These are phyloP conservation scores for Lobophora halterata DNA, from an alignment of 2,888 invertebrate species.

Conservation along the genomic window DNA sequence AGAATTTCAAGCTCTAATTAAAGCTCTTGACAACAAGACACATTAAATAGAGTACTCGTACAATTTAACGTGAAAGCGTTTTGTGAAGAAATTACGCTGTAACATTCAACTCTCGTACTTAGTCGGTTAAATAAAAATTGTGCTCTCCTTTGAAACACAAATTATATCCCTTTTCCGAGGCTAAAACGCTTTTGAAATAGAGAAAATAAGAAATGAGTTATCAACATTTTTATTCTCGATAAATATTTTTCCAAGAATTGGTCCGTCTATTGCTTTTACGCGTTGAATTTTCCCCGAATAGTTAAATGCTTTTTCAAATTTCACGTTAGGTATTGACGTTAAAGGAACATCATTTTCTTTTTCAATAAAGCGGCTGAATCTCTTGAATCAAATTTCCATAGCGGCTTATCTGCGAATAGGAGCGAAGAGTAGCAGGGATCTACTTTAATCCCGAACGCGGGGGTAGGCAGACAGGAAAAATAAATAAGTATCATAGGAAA, in stretches of 20 bases:
- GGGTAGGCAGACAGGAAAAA: conserved; percentile 19
- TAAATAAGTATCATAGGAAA: conserved; percentile 32
- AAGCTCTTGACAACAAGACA: conserved; percentile 26
- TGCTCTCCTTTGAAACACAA: conserved; percentile 33
- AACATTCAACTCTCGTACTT: conserved; percentile 22
- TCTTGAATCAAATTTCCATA: conserved; percentile 38
- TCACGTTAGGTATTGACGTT: conserved; percentile 29
- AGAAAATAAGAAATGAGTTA: conserved; percentile 33
- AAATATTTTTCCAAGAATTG: conserved; percentile 22
- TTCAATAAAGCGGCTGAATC: conserved; percentile 34
- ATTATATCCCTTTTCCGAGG: conserved; percentile 33
- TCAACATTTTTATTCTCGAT: conserved; percentile 30
- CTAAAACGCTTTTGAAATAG: conserved; percentile 31
- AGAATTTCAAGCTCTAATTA: conserved; percentile 22
- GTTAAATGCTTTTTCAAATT: conserved; percentile 28
- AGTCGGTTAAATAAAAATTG: conserved; percentile 28
- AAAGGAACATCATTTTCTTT: conserved; percentile 36
- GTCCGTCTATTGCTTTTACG: conserved; percentile 27
- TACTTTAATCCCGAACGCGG: conserved; percentile 22
- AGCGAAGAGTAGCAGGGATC: conserved; percentile 17
- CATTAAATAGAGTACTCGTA: conserved; percentile 27
- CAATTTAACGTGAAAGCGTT: conserved; percentile 22
- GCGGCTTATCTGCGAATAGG: conserved; percentile 34
- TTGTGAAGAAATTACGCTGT: conserved; percentile 23
- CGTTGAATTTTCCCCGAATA: conserved; percentile 17